Conservation (phyloP, 2,113 vertebrate genomes). For the Leptocoma aspasia region DNA sequence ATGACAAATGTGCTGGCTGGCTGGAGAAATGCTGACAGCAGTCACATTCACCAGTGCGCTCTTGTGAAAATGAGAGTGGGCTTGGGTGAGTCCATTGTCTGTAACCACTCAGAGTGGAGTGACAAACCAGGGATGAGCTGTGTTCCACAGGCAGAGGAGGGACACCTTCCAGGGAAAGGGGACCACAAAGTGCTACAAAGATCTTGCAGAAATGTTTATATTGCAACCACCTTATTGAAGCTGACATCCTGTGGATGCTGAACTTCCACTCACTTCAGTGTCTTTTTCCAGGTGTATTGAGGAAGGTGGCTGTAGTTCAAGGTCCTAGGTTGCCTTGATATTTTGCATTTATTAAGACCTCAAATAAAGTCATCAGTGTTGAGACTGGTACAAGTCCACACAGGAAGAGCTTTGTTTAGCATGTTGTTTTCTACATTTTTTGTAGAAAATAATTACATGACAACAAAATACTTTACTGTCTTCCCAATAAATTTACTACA, state of each 20-base stretch:
- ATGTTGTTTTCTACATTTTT: neutral
- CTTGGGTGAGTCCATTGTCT: neutral
- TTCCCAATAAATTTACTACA: neutral
- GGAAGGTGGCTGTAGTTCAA: neutral
- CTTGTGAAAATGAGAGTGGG: neutral
- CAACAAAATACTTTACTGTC: neutral
- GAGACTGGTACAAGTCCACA: neutral
- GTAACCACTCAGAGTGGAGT: neutral
- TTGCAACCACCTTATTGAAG: neutral
- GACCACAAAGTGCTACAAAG: neutral
- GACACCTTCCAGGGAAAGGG: neutral
- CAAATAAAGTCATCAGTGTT: neutral
- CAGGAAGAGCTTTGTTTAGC: neutral
- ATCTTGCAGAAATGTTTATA: neutral
- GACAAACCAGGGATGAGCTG: neutral
- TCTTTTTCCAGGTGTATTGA: neutral
- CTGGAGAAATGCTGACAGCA: neutral
- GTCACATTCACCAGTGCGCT: neutral
- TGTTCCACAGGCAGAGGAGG: fast-evolving
- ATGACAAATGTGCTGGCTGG: neutral
- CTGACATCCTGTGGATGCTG: neutral
- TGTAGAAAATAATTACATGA: neutral
- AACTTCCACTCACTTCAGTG: neutral
- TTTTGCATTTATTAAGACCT: neutral
- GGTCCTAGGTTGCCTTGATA: neutral